Percentiles rank a stretch among this genome's conserved stretches.
phyloP scores from a whole-genome alignment of 1,140 invertebrate species.

The Zaprionus vittiger region DNA sequence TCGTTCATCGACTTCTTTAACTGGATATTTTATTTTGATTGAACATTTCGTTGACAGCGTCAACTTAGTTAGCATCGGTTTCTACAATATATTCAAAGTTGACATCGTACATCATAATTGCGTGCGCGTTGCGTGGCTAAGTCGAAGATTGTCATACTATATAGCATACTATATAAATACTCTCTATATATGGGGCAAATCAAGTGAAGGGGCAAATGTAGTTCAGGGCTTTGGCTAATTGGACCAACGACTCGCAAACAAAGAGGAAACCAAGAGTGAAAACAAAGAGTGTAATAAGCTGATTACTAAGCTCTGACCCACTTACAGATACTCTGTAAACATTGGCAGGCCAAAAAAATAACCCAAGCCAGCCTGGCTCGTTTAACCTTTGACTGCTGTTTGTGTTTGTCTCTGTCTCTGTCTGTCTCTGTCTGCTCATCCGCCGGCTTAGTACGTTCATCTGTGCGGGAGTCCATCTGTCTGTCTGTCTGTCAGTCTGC shows the following conservation, averaged over 20 bases:
- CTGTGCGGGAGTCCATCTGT: constrained; percentile 16
- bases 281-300: constrained; percentile 51
- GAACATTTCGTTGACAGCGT: constrained; percentile 44
- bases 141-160: constrained; percentile 27
- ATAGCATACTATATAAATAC: constrained; percentile 4
- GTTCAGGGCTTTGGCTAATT: constrained; percentile 57
- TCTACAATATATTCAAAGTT: constrained; percentile 4
- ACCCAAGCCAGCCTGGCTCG: background rate
- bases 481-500: constrained; percentile 13
- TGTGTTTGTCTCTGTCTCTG: constrained; percentile 2
- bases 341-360: background rate
- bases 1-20: constrained; percentile 39
- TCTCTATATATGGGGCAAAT: constrained; percentile 34
- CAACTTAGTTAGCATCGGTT: constrained; percentile 26
- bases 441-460: background rate
- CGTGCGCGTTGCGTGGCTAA: constrained; percentile 13
- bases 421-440: constrained; percentile 10
- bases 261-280: constrained; percentile 29
- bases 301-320: constrained; percentile 46
- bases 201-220: constrained; percentile 37
- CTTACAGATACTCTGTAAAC: constrained; percentile 16
- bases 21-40: constrained; percentile 61
- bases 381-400: background rate
- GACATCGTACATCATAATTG: constrained; percentile 1
- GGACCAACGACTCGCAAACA: constrained; percentile 51